Conservation (phyloP, 2,888 invertebrate species). For the Cataglyphis altisquamis region DNA sequence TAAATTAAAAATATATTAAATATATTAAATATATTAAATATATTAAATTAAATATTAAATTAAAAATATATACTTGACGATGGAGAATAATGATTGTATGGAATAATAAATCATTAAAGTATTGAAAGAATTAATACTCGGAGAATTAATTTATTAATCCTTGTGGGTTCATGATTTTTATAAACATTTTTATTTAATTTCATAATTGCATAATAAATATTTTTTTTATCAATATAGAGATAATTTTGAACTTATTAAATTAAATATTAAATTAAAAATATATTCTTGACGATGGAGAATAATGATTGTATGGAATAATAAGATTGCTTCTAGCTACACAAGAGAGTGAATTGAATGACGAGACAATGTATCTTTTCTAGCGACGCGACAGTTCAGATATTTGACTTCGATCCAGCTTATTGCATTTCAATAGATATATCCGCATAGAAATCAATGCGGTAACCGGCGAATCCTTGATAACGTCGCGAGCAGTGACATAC, state of each 20-base stretch:
- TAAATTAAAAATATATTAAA: too few relatives aligned
- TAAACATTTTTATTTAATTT: not conserved
- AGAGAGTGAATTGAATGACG: not conserved
- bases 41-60: not conserved
- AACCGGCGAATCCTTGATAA: slow-evolving; percentile 48
- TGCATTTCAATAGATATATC: slow-evolving; percentile 42
- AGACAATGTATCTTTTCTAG: slow-evolving; percentile 6
- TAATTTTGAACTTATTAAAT: not conserved
- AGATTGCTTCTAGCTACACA: not conserved
- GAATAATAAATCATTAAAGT: not conserved
- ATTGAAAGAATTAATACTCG: not conserved
- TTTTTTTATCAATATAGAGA: not conserved
- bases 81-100: not conserved
- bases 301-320: not conserved
- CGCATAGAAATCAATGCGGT: slow-evolving; percentile 23
- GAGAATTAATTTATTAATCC: not conserved
- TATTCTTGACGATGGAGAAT: not conserved
- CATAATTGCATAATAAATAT: not conserved
- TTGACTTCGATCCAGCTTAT: slow-evolving; percentile 29
- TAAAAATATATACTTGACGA: not conserved
- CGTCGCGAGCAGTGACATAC: slow-evolving; percentile 49
- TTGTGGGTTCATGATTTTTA: not conserved
- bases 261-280: not conserved
- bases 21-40: too few relatives aligned
- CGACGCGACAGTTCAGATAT: not conserved